Conservation (phyloP, 2,113 vertebrate species). For the Alethe diademata region DNA sequence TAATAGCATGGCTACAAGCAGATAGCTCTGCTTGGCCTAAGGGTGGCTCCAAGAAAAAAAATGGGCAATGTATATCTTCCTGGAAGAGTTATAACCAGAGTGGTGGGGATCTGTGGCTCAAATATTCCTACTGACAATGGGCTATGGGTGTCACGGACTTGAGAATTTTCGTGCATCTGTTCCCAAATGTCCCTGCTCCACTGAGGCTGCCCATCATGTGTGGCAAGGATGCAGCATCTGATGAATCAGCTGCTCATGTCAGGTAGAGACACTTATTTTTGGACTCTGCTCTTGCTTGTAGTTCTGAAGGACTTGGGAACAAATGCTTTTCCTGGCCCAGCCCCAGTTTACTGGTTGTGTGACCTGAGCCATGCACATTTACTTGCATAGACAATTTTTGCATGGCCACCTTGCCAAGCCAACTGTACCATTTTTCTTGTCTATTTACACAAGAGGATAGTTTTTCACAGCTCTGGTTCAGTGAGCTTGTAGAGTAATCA, state of each 20-base stretch:
- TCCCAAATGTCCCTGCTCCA: background rate
- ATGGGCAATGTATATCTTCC: background rate
- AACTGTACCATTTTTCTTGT: slow-evolving; percentile 9
- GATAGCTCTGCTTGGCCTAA: background rate
- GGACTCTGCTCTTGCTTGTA: background rate
- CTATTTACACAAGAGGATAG: background rate
- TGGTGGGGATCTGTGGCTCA: background rate
- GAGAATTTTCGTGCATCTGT: background rate
- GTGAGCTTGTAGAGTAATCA: background rate
- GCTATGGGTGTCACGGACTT: background rate
- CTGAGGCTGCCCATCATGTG: background rate
- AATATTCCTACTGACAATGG: background rate
- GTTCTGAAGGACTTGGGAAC: background rate
- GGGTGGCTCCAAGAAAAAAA: background rate
- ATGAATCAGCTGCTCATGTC: background rate
- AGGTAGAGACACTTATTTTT: background rate
- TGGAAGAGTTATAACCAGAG: background rate
- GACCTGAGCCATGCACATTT: background rate
- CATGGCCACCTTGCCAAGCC: background rate
- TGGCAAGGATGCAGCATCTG: background rate
- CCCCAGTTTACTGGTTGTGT: background rate
- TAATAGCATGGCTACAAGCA: background rate
- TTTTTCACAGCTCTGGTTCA: background rate
- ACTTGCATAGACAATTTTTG: background rate
- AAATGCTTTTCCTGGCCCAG: background rate